Evolutionary conservation across 2,797 vertebrate species (phyloP), one percentile per base, ranked within the genome.

Genomic region (Hyperoplus immaculatus): DNA sequence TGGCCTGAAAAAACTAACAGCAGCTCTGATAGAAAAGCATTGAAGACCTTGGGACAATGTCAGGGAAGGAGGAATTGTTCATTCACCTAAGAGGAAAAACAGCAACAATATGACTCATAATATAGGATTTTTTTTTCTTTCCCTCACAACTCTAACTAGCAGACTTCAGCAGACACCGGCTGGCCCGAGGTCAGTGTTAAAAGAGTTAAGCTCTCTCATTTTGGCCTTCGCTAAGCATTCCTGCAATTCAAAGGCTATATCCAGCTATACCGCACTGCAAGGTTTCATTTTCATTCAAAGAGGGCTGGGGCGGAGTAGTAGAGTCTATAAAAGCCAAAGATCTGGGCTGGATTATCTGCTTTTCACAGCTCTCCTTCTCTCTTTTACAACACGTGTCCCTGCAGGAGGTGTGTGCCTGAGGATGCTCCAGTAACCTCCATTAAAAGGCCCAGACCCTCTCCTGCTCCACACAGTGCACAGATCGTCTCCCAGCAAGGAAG

Each of bases 311-410:
- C 29, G 29, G 61, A 76, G 64, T 57, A 77, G 72, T 46, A 21
- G 29, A 78, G 56, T 70, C 49, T 59, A 51, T 77, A 72, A 68
- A 29, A 66, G 59, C 14, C 3, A 56, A 65, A 29, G 63, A 72
- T 80, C 81, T 83, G 77, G 49, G 38, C 43, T 81, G 11, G 63
- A 88, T 85, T 77, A 89, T 80, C 58, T 67, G 75, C 71, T 80
- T 86, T 85, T 82, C 62, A 74, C 59, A 62, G 43, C 72, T 84
- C 54, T 56, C 68, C 73, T 55, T 64, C 29, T 3, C 29, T 29
- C 29, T 81, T 56, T 63, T 57, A 57, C 61, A 66, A 56, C 56
- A 53, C 14, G 5, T 56, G 53, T 59, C 82, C n/a, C 82, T 9
- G 38, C 39, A 69, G 80, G 89, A 69, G 29, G 29, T 62, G 72